A percentile compares a stretch with the other conserved stretches of the same genome.
phyloP scores from a whole-genome alignment of 2,113 vertebrate species.

The Stercorarius parasiticus region DNA sequence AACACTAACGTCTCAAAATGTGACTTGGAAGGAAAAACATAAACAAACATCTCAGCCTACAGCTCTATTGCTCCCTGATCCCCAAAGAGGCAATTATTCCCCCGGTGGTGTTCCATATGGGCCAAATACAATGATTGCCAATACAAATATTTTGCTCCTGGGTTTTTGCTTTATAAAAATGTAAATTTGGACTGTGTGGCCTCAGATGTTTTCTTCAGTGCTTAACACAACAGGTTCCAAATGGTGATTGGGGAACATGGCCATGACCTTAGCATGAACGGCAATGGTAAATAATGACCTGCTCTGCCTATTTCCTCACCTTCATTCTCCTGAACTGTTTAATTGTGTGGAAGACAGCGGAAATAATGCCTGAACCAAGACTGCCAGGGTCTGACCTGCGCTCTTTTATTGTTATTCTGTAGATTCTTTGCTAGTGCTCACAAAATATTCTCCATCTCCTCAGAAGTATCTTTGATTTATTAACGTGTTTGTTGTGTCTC shows the following conservation, averaged over 20 bases:
- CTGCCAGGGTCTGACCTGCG: background rate
- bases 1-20: background rate
- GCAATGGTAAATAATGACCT: background rate
- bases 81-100: background rate
- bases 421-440: background rate
- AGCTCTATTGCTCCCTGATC: background rate
- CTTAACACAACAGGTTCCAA: background rate
- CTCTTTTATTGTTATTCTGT: background rate
- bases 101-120: background rate
- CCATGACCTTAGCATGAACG: background rate
- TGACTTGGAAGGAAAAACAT: background rate
- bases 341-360: background rate
- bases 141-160: background rate
- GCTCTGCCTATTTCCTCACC: background rate
- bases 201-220: background rate
- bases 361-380: background rate
- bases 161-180: background rate
- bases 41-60: conserved; percentile 11
- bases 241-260: background rate
- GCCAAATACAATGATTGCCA: background rate
- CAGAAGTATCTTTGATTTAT: background rate
- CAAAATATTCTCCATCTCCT: background rate
- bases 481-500: background rate
- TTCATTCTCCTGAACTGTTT: background rate
- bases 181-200: background rate